These are phyloP conservation scores for Platypus cylindrus DNA, from an alignment of 2,888 invertebrate species.

Conservation along the genomic window DNA sequence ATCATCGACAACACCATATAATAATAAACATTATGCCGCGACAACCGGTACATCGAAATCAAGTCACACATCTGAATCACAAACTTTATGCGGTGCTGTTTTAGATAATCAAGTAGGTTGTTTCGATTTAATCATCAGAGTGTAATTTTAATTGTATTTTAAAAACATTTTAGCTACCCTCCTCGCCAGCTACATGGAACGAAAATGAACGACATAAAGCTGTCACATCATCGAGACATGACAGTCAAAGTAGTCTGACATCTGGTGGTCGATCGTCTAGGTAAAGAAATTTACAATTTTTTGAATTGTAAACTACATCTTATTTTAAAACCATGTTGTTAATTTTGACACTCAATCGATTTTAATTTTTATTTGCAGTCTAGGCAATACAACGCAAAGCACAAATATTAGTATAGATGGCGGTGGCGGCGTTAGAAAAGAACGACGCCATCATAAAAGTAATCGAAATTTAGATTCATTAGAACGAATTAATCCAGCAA, in stretches of 20 bases:
- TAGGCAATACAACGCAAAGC: constrained; percentile 35
- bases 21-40: too few species aligned
- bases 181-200: constrained; percentile 22
- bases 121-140: too few species aligned
- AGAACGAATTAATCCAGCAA: constrained; percentile 23
- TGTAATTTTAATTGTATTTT: too few species aligned
- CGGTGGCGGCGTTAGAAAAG: constrained; percentile 21
- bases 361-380: constrained; percentile 19
- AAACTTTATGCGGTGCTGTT: constrained; percentile 20
- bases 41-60: constrained; percentile 29
- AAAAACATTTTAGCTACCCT: too few species aligned
- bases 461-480: constrained; percentile 22
- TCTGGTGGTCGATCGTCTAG: constrained; percentile 24
- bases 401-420: constrained; percentile 33
- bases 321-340: background rate
- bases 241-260: constrained; percentile 34
- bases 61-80: constrained; percentile 27
- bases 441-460: constrained; percentile 23
- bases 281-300: constrained; percentile 5
- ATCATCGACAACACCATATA: constrained; percentile 22
- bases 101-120: constrained; percentile 11
- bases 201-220: constrained; percentile 23
- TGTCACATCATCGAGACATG: constrained; percentile 28
- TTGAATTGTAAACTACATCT: background rate
- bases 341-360: background rate